These are phyloP conservation scores for Colletes collaris DNA, from an alignment of 2,888 invertebrate species.

Conservation along the genomic window DNA sequence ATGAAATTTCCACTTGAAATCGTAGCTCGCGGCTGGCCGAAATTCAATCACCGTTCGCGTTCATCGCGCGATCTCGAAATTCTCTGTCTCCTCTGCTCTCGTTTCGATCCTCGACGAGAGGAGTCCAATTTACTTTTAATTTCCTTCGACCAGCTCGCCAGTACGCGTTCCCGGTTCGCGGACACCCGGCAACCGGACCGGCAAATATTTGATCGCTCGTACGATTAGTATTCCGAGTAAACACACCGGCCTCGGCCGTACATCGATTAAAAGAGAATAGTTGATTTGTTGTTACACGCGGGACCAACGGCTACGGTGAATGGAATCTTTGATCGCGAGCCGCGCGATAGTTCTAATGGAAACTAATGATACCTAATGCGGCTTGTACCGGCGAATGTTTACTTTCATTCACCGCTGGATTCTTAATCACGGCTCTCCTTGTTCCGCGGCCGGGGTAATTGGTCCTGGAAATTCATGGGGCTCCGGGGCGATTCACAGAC, in stretches of 20 bases:
- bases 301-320: slow-evolving; percentile 8
- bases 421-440: slow-evolving; percentile 8
- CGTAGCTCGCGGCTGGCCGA: slow-evolving; percentile 32
- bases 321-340: slow-evolving; percentile 37
- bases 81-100: neutral
- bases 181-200: slow-evolving; percentile 29
- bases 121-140: slow-evolving; percentile 70
- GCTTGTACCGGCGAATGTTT: slow-evolving; percentile 17
- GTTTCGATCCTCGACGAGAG: slow-evolving; percentile 31
- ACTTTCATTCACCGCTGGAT: slow-evolving; percentile 32
- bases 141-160: slow-evolving; percentile 68
- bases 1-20: slow-evolving; percentile 60
- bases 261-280: slow-evolving; percentile 52
- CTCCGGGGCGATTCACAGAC: slow-evolving; percentile 1
- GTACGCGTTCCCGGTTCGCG: slow-evolving; percentile 37
- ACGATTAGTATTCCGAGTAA: slow-evolving; percentile 54
- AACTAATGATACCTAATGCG: slow-evolving; percentile 42
- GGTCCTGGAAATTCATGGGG: slow-evolving; percentile 5
- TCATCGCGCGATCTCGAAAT: slow-evolving; percentile 17
- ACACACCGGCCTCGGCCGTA: slow-evolving; percentile 19
- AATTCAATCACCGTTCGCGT: slow-evolving; percentile 32
- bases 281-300: slow-evolving; percentile 28
- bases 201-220: slow-evolving; percentile 72
- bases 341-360: slow-evolving; percentile 32
- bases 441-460: neutral